Evolutionary conservation across 1,140 invertebrate genomes (phyloP), one percentile per base, ranked within the genome.

Genomic region (Cyclina sinensis): DNA sequence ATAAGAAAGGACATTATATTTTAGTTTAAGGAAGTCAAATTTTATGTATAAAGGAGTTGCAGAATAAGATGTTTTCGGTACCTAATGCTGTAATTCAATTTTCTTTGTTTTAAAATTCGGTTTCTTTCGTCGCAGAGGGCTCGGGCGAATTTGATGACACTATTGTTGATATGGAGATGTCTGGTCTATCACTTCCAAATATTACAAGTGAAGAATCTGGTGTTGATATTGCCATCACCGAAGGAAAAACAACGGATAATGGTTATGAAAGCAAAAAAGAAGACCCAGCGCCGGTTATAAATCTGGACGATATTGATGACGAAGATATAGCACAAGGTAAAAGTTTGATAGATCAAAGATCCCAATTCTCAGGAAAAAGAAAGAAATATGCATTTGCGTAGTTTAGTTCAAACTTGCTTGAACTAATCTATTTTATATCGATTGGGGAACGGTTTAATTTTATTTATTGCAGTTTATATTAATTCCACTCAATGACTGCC

Each of bases 71-170:
- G 43, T 7, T 43, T 43, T 43, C 14, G 43, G 43, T 43, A 43
- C 4, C 5, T 43, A 7, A 43, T n/a, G 54, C 54, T n/a, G 18
- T 18, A 57, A 57, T 57, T 27, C 54, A 57, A 4, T 57, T 57
- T 5, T n/a, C 21, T 14, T 43, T 43, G 14, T 14, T 43, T 43
- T 43, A 57, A 24, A 21, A 57, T 32, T 48, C 18, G 14, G n/a
- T n/a, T n/a, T n/a, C n/a, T n/a, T n/a, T n/a, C n/a, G n/a, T n/a
- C n/a, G n/a, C 79, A 81, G 80, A 82, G 11, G 80, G 80, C 3
- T 82, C 80, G 0, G 80, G 80, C n/a, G 80, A 82, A 16, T 14
- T 62, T 0, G 80, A 65, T 39, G 37, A 46, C 24, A n/a, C 39
- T 39, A 0, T n/a, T 46, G 21, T 82, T 27, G 80, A 82, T 16